Evolutionary conservation across 2,113 vertebrate genomes (phyloP), one percentile per base, ranked within the genome.

Genomic region (Nibea albiflora): DNA sequence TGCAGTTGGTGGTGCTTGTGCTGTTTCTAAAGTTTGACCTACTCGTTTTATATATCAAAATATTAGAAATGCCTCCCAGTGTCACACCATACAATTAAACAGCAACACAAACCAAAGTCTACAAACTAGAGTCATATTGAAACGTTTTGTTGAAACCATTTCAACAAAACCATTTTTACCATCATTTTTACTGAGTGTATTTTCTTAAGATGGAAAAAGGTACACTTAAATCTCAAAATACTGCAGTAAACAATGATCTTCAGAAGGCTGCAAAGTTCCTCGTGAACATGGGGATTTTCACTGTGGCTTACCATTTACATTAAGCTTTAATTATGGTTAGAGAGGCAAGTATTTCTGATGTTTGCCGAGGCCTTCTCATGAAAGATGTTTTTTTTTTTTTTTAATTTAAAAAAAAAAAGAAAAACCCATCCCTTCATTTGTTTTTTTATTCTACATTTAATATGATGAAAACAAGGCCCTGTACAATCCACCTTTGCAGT

Each of bases 381-480:
- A 61, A 66, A 75, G 17, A 85, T 6, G 42, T 67, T 26, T 26
- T 26, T 26, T 26, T 26, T 26, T 26, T 26, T 26, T 26, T 26
- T 26, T 26, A 26, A 26, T 26, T 39, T 39, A 66, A 84, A 47
- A 42, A 69, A 68, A 46, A 66, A 66, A 73, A 46, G 14, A 69
- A 78, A 73, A 83, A n/a, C 14, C 17, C 94, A 94, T 93, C 93
- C 92, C 87, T 62, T 85, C 4, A 92, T 93, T 39, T 39, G 92
- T 94, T 92, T 72, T 85, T 88, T 88, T 96, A 92, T 94, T 97
- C 96, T 97, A 98, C 96, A 98, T 96, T 96, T 96, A 98, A 95
- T 97, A 96, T 97, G 97, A 97, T 97, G 97, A 98, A 98, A 98
- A 98, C 96, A 97, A 95, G 90, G 96, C 96, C 96, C 97, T 98